phyloP scores from a whole-genome alignment of 2,888 invertebrate genomes.

The Cactoblastis cactorum region DNA sequence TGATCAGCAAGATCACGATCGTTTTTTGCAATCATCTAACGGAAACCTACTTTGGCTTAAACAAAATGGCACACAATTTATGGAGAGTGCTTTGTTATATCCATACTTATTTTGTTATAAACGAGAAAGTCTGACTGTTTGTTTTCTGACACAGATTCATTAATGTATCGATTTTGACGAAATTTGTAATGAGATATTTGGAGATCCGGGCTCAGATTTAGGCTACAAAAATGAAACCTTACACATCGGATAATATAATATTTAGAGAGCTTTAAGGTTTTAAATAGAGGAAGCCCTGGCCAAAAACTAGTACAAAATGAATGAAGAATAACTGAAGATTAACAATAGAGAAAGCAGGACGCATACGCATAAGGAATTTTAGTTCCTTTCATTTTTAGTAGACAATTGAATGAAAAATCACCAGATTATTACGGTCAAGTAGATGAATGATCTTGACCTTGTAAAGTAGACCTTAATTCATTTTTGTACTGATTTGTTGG shows the following conservation, averaged over 20 bases:
- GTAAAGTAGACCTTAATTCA: neutral
- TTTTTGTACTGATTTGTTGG: neutral
- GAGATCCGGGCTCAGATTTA: too few relatives aligned
- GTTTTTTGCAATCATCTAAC: slow-evolving; percentile 41
- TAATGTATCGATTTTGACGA: too few relatives aligned
- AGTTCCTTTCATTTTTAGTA: neutral
- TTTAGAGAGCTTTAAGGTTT: too few relatives aligned
- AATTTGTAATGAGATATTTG: too few relatives aligned
- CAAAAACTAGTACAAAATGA: too few relatives aligned
- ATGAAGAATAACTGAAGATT: slow-evolving; percentile 14
- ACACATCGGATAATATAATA: too few relatives aligned
- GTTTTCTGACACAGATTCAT: too few relatives aligned
- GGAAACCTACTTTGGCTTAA: slow-evolving; percentile 29
- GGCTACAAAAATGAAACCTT: too few relatives aligned
- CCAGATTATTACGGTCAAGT: neutral
- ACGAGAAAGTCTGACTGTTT: too few relatives aligned
- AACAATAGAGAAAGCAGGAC: slow-evolving; percentile 4
- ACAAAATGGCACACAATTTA: slow-evolving; percentile 14
- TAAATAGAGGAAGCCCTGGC: too few relatives aligned
- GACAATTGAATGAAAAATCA: slow-evolving; percentile 1
- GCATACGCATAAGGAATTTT: neutral
- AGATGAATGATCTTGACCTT: slow-evolving; percentile 2
- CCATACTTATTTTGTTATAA: too few relatives aligned
- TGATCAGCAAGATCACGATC: slow-evolving; percentile 32
- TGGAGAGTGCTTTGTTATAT: slow-evolving; percentile 12